phyloP scores from a whole-genome alignment of 2,888 invertebrate species.

The Steinernema hermaphroditum region DNA sequence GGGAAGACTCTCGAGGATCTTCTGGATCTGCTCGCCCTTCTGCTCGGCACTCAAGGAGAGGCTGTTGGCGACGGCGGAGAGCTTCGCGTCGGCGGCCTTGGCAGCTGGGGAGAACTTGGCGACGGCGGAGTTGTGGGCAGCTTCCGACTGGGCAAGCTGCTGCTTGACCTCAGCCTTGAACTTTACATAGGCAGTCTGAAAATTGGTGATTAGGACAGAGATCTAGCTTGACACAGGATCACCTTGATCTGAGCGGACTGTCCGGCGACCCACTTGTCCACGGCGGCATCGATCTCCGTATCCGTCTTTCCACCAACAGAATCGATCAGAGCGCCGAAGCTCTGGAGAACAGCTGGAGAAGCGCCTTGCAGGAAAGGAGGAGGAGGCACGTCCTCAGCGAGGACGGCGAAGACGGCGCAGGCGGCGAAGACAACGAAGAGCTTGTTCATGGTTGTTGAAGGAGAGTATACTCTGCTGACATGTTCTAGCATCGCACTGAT shows the following conservation, averaged over 20 bases:
- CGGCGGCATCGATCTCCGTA: constrained; percentile 54
- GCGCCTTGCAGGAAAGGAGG: constrained; percentile 54
- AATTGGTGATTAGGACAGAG: constrained; percentile 4
- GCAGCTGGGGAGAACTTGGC: constrained; percentile 58
- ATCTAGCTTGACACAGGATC: too few species aligned
- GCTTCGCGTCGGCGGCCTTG: constrained; percentile 50
- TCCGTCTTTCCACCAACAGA: constrained; percentile 49
- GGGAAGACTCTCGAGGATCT: constrained; percentile 51
- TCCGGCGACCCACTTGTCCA: constrained; percentile 50
- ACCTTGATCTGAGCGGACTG: constrained; percentile 47
- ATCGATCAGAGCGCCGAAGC: constrained; percentile 51
- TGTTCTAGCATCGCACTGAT: neutral
- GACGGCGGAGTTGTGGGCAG: constrained; percentile 52
- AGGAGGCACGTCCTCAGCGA: constrained; percentile 38
- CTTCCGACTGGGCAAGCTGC: constrained; percentile 52
- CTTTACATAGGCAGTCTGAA: constrained; percentile 52
- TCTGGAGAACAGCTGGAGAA: constrained; percentile 41
- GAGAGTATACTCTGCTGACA: neutral
- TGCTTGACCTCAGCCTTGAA: constrained; percentile 54
- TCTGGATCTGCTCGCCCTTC: constrained; percentile 57
- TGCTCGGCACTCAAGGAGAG: constrained; percentile 49
- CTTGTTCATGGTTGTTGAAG: neutral
- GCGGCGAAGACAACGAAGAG: constrained; percentile 46
- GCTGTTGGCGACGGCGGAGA: constrained; percentile 59
- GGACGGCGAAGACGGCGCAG: constrained; percentile 36